These are phyloP conservation scores for Ursus arctos DNA, from an alignment of 2,113 vertebrate species.

Conservation along the genomic window DNA sequence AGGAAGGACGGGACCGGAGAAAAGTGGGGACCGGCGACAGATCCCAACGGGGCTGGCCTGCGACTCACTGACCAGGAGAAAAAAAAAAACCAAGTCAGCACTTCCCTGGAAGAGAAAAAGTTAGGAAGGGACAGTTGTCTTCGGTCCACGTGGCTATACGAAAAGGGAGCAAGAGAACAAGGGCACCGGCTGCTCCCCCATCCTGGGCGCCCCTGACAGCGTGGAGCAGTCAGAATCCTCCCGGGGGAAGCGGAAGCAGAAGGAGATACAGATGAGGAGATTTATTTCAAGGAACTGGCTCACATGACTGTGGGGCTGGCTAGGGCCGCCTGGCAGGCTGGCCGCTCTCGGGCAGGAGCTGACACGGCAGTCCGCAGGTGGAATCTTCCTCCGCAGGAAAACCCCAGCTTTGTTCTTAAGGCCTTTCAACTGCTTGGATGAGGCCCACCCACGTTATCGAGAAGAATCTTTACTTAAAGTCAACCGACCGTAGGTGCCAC, in stretches of 20 bases:
- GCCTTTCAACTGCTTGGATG: background rate
- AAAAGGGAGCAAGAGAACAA: background rate
- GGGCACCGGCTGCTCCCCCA: fast-evolving
- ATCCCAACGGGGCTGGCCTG: background rate
- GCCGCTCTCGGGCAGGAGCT: background rate
- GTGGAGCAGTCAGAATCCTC: background rate
- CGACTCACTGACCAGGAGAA: fast-evolving
- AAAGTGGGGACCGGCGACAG: fast-evolving
- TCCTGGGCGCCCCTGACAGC: fast-evolving
- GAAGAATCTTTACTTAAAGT: background rate
- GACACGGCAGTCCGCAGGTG: background rate
- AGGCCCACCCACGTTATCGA: background rate
- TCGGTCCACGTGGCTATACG: fast-evolving
- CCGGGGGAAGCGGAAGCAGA: background rate
- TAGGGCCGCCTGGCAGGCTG: background rate
- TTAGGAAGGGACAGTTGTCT: background rate
- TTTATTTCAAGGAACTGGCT: background rate
- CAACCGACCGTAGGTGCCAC: fast-evolving
- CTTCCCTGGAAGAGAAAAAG: background rate
- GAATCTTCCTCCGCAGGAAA: background rate
- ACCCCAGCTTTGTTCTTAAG: background rate
- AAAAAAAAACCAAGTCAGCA: background rate
- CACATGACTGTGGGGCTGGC: background rate
- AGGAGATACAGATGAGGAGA: background rate
- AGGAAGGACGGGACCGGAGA: background rate